These are phyloP conservation scores for Tapera naevia DNA, from an alignment of 2,797 vertebrate genomes.

Conservation along the genomic window DNA sequence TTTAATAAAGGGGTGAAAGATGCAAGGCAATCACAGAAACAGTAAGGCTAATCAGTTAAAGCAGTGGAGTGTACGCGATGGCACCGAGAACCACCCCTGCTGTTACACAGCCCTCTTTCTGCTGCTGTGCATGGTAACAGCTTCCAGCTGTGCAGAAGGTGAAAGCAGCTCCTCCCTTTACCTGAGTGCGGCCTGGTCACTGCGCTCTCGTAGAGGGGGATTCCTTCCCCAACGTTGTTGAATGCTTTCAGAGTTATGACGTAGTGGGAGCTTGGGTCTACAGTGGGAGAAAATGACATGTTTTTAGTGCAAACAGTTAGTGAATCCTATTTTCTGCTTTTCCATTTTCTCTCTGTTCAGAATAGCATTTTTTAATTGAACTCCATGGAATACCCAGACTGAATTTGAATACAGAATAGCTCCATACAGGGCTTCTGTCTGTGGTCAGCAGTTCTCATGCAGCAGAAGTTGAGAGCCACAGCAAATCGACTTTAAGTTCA, in stretches of 20 bases:
- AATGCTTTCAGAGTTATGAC: slow-evolving; percentile 97
- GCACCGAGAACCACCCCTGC: accelerated
- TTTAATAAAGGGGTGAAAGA: neutral
- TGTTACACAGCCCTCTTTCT: accelerated
- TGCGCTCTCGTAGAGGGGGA: slow-evolving; percentile 96
- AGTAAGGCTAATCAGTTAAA: neutral
- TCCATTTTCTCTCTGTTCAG: neutral
- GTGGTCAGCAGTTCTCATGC: neutral
- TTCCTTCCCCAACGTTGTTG: slow-evolving; percentile 96
- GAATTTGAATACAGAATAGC: neutral
- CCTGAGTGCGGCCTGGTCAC: slow-evolving; percentile 92
- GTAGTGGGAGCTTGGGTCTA: slow-evolving; percentile 96
- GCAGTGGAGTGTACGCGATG: neutral
- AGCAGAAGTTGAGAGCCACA: neutral
- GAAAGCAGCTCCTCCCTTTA: neutral
- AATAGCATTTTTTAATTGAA: neutral
- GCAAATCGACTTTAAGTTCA: neutral
- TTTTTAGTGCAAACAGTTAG: neutral
- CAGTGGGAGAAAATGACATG: neutral
- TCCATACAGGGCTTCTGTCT: neutral
- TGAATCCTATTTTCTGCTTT: neutral
- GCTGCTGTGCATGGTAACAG: accelerated
- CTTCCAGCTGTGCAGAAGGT: neutral
- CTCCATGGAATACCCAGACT: neutral
- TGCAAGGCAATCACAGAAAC: neutral